phyloP scores from a whole-genome alignment of 2,797 vertebrate genomes.

The Xiphophorus birchmanni region DNA sequence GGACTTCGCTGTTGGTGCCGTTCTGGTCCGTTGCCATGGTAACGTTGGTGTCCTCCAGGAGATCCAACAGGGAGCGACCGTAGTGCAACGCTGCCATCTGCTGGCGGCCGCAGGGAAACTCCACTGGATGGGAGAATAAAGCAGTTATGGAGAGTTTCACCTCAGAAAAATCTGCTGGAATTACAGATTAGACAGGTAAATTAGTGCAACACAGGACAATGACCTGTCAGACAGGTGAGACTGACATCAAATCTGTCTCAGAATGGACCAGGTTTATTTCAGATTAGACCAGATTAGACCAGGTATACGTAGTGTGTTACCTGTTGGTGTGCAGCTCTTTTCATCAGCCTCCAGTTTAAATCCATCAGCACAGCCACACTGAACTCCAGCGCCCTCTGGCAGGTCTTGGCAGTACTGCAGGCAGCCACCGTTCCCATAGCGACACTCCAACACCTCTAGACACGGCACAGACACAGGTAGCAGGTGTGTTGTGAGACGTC shows the following conservation, averaged over 20 bases:
- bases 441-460: slow-evolving; percentile 78
- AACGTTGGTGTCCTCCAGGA: background rate
- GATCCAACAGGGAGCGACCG: slow-evolving; percentile 45
- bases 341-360: slow-evolving; percentile 79
- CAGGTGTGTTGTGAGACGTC: background rate
- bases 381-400: slow-evolving; percentile 49
- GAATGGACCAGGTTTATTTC: too few species aligned
- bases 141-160: background rate
- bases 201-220: background rate
- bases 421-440: slow-evolving; percentile 85
- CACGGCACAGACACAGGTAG: background rate
- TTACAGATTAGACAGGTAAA: background rate
- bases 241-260: background rate
- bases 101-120: slow-evolving; percentile 76
- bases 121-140: slow-evolving; percentile 45
- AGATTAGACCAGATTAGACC: background rate
- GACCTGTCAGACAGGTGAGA: background rate
- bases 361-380: slow-evolving; percentile 82
- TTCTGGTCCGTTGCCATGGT: slow-evolving; percentile 31
- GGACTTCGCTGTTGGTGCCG: background rate
- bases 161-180: background rate
- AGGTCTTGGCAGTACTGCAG: slow-evolving; percentile 84
- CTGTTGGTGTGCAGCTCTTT: slow-evolving; percentile 69
- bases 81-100: slow-evolving; percentile 8
- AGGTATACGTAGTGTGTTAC: slow-evolving; percentile 56